Conservation (phyloP, 37 sponge, comb jelly and placozoan species). For the Aplysina aerophoba region DNA sequence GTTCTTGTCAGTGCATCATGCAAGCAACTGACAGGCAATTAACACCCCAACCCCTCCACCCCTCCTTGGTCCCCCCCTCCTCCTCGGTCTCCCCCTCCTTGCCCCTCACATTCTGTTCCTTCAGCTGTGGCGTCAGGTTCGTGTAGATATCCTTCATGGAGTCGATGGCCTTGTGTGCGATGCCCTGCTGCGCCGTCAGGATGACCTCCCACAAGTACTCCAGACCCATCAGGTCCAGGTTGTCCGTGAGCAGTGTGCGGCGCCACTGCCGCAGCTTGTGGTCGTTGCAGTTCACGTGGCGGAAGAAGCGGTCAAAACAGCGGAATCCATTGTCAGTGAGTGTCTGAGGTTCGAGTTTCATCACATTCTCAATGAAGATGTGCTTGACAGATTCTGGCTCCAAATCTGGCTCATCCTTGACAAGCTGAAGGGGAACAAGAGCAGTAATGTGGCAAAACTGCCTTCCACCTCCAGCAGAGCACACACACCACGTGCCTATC, state of each 20-base stretch:
- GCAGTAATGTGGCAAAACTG: no score
- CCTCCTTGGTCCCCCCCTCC: no score
- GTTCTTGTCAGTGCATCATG: no score
- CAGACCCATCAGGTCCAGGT: slow-evolving; percentile 78
- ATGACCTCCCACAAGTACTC: slow-evolving; percentile 92
- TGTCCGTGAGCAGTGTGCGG: slow-evolving; percentile 72
- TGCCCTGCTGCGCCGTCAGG: slow-evolving; percentile 67
- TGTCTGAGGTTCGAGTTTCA: slow-evolving; percentile 67
- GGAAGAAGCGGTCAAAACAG: slow-evolving; percentile 91
- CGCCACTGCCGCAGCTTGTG: slow-evolving; percentile 60
- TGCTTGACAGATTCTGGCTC: slow-evolving; percentile 77
- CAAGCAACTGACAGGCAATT: no score
- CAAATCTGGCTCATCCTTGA: slow-evolving; percentile 87
- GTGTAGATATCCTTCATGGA: slow-evolving; percentile 89
- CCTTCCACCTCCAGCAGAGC: no score
- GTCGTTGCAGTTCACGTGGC: slow-evolving; percentile 83
- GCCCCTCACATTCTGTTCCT: slow-evolving; percentile 66
- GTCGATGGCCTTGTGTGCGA: slow-evolving; percentile 88
- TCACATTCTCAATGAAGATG: slow-evolving; percentile 83
- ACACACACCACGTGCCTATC: no score
- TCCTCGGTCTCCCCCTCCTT: no score
- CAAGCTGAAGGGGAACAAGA: slow-evolving; percentile 52
- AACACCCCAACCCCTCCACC: no score
- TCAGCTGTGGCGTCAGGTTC: slow-evolving; percentile 76
- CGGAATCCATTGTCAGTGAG: slow-evolving; percentile 89